Percentiles rank a stretch among this genome's conserved stretches.
These are phyloP conservation scores for Melanostoma mellinum DNA, from an alignment of 2,888 invertebrate genomes.

Conservation along the genomic window DNA sequence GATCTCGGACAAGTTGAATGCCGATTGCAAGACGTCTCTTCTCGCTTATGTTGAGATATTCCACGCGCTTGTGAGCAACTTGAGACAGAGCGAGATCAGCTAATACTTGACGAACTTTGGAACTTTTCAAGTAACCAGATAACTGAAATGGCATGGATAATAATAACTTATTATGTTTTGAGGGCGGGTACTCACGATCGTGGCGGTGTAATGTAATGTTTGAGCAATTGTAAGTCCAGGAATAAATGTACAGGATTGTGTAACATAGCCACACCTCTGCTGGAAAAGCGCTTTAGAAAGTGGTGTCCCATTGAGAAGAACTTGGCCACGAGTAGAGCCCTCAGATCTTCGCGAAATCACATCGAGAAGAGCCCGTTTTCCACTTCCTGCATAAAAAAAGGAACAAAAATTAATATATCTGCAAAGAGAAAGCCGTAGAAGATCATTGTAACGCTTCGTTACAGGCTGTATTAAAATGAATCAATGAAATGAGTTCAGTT, in stretches of 20 bases:
- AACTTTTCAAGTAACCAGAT: conserved; percentile 89
- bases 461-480: not conserved
- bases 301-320: conserved; percentile 93
- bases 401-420: no score
- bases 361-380: conserved; percentile 96
- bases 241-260: conserved; percentile 92
- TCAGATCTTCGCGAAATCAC: conserved; percentile 92
- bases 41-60: conserved; percentile 93
- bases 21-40: conserved; percentile 95
- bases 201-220: conserved; percentile 90
- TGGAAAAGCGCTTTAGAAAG: conserved; percentile 91
- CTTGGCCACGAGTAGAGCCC: conserved; percentile 93
- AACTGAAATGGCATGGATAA: conserved; percentile 82
- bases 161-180: not conserved
- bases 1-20: conserved; percentile 95
- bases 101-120: conserved; percentile 95
- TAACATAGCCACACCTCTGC: conserved; percentile 93
- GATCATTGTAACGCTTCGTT: no score
- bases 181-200: conserved; percentile 84
- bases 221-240: conserved; percentile 95
- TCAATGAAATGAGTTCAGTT: not conserved
- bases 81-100: conserved; percentile 96
- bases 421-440: no score
- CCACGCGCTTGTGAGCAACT: conserved; percentile 92
- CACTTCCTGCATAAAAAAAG: conserved; percentile 87